Percentiles rank a stretch among this genome's conserved stretches.
Conservation (phyloP, 2,797 vertebrate genomes). For the Nyctalus aviator region DNA sequence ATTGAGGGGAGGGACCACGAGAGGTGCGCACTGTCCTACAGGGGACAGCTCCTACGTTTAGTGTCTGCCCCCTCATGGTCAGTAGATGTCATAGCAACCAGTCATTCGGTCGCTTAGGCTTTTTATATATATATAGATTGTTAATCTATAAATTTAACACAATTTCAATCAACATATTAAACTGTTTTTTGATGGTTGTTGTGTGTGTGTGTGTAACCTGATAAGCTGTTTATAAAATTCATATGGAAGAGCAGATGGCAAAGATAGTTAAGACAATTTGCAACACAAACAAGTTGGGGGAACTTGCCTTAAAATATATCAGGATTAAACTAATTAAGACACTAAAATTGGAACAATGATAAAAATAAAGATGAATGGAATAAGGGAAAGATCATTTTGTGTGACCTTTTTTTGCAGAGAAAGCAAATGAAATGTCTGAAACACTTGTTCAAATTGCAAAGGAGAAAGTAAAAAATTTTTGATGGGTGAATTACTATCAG, state of each 20-base stretch:
- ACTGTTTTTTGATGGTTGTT: neutral
- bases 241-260: slow-evolving; percentile 7
- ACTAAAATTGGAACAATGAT: neutral
- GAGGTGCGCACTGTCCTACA: no score
- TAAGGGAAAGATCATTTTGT: neutral
- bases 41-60: no score
- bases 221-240: slow-evolving; percentile 53
- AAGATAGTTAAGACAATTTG: neutral
- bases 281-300: neutral
- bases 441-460: slow-evolving; percentile 34
- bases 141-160: neutral
- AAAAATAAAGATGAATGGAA: neutral
- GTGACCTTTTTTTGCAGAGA: neutral
- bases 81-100: no score
- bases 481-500: neutral
- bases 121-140: neutral
- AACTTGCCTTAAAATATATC: neutral
- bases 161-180: neutral
- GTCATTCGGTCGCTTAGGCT: no score
- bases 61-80: no score
- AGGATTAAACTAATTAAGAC: neutral
- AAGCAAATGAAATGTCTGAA: neutral
- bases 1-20: no score
- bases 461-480: neutral
- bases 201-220: neutral